Percentiles rank a stretch among this genome's conserved stretches.
These are phyloP conservation scores for Neuroterus valhalla DNA, from an alignment of 1,140 invertebrate species.

Conservation along the genomic window DNA sequence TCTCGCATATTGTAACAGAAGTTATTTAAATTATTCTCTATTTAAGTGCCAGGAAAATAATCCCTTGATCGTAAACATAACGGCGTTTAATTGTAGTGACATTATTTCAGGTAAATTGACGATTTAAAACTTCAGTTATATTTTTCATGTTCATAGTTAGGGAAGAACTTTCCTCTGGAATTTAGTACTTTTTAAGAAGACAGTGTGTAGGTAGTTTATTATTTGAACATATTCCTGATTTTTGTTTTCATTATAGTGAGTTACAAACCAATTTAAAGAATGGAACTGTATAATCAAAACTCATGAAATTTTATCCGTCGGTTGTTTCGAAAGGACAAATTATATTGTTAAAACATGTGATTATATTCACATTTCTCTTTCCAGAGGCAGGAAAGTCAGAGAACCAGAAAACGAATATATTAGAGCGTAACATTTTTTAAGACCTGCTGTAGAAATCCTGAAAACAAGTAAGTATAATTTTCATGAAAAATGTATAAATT, in stretches of 20 bases:
- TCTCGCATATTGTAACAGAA: background rate
- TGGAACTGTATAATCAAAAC: background rate
- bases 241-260: too few relatives aligned
- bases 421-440: background rate
- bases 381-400: conserved; percentile 3
- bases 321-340: background rate
- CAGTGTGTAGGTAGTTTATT: background rate
- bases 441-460: background rate
- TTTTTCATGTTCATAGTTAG: background rate
- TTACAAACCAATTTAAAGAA: background rate
- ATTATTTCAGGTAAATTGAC: background rate
- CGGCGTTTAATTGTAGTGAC: conserved; percentile 5
- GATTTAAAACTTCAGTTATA: conserved; percentile 1
- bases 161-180: background rate
- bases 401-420: background rate
- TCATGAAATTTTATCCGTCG: background rate
- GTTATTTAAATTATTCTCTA: conserved; percentile 21
- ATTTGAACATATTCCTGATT: background rate
- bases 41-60: conserved; percentile 9
- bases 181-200: background rate
- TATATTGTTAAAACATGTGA: conserved; percentile 11
- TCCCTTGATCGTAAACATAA: conserved; percentile 7
- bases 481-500: background rate
- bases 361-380: conserved; percentile 26
- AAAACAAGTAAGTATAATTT: background rate